A percentile compares a stretch with the other conserved stretches of the same genome.
These are phyloP conservation scores for Chiloscyllium plagiosum DNA, from an alignment of 2,113 vertebrate species.

Conservation along the genomic window DNA sequence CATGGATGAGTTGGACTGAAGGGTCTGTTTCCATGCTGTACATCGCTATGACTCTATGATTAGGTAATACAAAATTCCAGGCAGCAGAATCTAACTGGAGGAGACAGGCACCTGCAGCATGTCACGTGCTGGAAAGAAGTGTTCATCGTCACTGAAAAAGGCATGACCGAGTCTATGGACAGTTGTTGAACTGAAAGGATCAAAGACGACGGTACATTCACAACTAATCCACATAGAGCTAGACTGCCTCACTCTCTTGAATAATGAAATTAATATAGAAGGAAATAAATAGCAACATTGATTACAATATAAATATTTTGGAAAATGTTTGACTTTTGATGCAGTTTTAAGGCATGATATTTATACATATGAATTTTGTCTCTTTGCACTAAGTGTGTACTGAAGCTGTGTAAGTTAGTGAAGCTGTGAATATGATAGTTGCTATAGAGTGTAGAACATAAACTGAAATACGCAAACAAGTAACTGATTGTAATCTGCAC, in stretches of 20 bases:
- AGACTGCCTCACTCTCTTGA: background rate
- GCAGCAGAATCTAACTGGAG: background rate
- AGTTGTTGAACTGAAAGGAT: background rate
- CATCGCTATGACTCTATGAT: too few species aligned
- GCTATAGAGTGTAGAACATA: background rate
- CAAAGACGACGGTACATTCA: background rate
- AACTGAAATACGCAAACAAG: background rate
- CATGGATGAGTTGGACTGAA: too few species aligned
- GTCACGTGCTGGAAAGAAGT: background rate
- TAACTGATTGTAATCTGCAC: background rate
- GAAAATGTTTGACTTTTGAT: background rate
- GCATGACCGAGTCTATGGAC: background rate
- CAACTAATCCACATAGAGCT: background rate
- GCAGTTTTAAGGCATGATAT: background rate
- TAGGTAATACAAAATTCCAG: background rate
- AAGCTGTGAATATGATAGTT: background rate
- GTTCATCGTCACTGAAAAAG: background rate
- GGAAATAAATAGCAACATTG: background rate
- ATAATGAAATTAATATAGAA: background rate
- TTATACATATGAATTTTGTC: background rate
- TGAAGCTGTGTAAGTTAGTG: background rate
- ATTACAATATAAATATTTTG: background rate
- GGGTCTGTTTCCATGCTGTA: too few species aligned
- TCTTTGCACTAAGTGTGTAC: background rate
- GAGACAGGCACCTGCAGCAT: background rate